A percentile compares a stretch with the other conserved stretches of the same genome.
Evolutionary conservation across 2,797 vertebrate species (phyloP).

Genomic region (Labeo calbasu): DNA sequence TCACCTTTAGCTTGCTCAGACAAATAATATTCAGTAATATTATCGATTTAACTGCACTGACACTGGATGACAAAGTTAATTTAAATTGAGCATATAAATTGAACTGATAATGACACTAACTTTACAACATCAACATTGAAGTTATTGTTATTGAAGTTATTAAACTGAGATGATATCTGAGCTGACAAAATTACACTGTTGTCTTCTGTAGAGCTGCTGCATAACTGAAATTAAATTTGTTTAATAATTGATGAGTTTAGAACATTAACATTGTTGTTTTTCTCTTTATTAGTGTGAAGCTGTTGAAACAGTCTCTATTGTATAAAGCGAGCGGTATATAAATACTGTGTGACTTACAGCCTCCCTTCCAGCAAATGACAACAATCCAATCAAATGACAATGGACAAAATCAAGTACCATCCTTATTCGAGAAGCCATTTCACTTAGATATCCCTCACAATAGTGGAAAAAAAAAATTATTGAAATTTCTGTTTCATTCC

Average conservation of each 20-base stretch:
- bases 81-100: not conserved
- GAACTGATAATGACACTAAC: not conserved
- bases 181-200: not conserved
- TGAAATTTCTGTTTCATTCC: not conserved
- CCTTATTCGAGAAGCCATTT: not conserved
- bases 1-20: not conserved
- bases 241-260: not conserved
- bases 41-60: not conserved
- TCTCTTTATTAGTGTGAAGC: not conserved
- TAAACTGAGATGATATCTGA: not conserved
- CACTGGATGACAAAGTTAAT: not conserved
- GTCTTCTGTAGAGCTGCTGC: not conserved
- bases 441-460: not conserved
- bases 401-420: not conserved
- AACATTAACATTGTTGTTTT: not conserved
- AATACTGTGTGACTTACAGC: not conserved
- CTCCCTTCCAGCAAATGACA: not conserved
- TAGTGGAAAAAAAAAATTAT: not conserved
- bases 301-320: not conserved
- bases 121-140: not conserved
- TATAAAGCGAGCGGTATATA: not conserved
- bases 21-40: not conserved
- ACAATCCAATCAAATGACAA: not conserved
- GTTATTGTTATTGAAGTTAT: not conserved
- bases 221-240: not conserved